phyloP scores from a whole-genome alignment of 2,888 invertebrate genomes.

The Campopleginae sp. region DNA sequence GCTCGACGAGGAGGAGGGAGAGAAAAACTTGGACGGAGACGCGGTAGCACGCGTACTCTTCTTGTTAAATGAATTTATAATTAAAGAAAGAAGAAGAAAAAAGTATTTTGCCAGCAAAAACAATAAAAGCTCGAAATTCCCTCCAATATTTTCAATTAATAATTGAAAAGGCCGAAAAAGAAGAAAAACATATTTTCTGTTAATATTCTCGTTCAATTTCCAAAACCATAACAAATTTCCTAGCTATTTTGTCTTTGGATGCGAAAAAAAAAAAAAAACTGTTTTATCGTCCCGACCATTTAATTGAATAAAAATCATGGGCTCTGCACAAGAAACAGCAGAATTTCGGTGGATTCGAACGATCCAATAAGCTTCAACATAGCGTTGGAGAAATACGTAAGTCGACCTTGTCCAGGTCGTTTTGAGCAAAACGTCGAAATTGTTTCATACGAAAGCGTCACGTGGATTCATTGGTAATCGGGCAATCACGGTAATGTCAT shows the following conservation, averaged over 20 bases:
- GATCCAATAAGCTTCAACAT: background rate
- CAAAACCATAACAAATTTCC: too few relatives aligned
- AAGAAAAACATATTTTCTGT: background rate
- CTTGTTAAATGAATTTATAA: background rate
- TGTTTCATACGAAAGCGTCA: constrained; percentile 56
- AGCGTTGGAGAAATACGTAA: background rate
- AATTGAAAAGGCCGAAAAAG: background rate
- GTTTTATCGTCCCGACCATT: too few relatives aligned
- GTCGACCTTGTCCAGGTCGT: constrained; percentile 65
- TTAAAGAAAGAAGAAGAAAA: background rate
- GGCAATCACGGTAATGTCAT: constrained; percentile 77
- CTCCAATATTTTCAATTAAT: background rate
- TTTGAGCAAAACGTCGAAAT: constrained; percentile 32
- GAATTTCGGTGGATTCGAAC: too few relatives aligned
- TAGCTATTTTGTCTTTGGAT: too few relatives aligned
- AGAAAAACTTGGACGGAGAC: constrained; percentile 2
- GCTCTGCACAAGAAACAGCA: too few relatives aligned
- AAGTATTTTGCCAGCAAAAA: background rate
- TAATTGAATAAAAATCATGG: too few relatives aligned
- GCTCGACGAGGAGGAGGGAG: background rate
- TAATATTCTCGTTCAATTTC: too few relatives aligned
- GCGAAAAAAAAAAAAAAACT: too few relatives aligned
- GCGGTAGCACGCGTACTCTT: background rate
- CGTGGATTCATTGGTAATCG: constrained; percentile 73
- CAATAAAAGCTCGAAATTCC: background rate